Evolutionary conservation across 2,888 invertebrate species (phyloP).

Genomic region (Pristionchus japonicus): DNA sequence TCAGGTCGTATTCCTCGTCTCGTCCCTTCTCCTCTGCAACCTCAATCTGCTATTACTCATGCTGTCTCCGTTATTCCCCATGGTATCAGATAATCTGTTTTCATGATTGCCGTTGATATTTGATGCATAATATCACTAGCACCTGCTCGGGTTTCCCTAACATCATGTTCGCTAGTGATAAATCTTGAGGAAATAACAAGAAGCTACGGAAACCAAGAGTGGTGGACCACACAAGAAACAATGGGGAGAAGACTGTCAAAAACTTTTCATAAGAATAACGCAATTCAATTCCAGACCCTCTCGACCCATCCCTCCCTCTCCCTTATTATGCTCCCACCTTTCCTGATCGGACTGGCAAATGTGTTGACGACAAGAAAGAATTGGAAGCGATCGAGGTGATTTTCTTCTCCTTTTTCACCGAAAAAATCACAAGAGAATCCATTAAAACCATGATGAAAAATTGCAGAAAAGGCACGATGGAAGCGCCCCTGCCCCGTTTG

Average conservation of each 20-base stretch:
- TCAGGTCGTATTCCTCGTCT: constrained; percentile 34
- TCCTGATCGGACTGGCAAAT: neutral
- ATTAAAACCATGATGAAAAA: neutral
- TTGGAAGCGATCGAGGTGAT: constrained; percentile 45
- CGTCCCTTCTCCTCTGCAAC: constrained; percentile 5
- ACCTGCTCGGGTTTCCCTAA: no score
- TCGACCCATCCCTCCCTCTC: neutral
- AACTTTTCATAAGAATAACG: no score
- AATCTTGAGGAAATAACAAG: no score
- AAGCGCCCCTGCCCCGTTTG: constrained; percentile 33
- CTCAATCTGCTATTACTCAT: neutral
- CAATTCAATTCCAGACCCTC: neutral
- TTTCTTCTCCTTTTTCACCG: no score
- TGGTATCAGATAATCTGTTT: no score
- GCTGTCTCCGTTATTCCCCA: neutral
- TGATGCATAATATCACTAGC: no score
- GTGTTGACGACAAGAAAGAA: constrained; percentile 21
- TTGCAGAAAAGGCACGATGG: constrained; percentile 45
- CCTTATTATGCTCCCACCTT: constrained; percentile 4
- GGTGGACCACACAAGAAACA: no score
- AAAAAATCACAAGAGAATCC: neutral
- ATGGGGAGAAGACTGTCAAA: no score
- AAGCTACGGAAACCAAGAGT: no score
- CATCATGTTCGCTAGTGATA: no score
- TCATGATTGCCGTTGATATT: no score